phyloP scores from a whole-genome alignment of 2,797 vertebrate genomes.

The Mastacembelus armatus region DNA sequence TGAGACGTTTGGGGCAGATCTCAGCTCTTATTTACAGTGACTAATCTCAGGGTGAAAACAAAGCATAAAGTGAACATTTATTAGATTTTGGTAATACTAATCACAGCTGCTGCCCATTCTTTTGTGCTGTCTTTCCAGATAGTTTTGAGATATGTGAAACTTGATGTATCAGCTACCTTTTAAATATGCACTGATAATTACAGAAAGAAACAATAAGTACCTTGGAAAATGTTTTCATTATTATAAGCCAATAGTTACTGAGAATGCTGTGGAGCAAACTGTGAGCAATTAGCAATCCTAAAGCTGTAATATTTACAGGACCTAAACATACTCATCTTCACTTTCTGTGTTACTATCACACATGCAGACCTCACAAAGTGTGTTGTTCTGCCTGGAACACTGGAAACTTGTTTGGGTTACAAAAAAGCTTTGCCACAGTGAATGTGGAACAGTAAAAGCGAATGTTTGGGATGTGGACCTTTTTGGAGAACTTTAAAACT shows the following conservation, averaged over 20 bases:
- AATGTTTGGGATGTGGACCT: constrained; percentile 28
- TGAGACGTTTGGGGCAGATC: constrained; percentile 35
- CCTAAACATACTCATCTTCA: neutral
- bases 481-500: constrained; percentile 21
- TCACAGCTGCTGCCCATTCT: constrained; percentile 35
- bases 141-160: neutral
- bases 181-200: constrained; percentile 32
- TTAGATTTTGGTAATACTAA: constrained; percentile 57
- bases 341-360: constrained; percentile 2
- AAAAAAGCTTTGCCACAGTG: constrained; percentile 5
- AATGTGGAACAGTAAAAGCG: constrained; percentile 17
- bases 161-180: constrained; percentile 40
- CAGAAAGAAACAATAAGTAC: constrained; percentile 17
- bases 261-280: no score
- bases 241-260: constrained; percentile 5
- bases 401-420: constrained; percentile 18
- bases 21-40: constrained; percentile 63
- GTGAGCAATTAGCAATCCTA: neutral
- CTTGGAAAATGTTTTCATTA: constrained; percentile 23
- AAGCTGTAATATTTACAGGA: constrained; percentile 1
- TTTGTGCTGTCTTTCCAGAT: constrained; percentile 30
- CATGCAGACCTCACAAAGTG: constrained; percentile 2
- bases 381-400: constrained; percentile 1
- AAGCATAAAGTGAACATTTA: constrained; percentile 61
- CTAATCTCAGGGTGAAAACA: constrained; percentile 54